Conservation (phyloP, 2,797 vertebrate species). For the Peromyscus attwateri region DNA sequence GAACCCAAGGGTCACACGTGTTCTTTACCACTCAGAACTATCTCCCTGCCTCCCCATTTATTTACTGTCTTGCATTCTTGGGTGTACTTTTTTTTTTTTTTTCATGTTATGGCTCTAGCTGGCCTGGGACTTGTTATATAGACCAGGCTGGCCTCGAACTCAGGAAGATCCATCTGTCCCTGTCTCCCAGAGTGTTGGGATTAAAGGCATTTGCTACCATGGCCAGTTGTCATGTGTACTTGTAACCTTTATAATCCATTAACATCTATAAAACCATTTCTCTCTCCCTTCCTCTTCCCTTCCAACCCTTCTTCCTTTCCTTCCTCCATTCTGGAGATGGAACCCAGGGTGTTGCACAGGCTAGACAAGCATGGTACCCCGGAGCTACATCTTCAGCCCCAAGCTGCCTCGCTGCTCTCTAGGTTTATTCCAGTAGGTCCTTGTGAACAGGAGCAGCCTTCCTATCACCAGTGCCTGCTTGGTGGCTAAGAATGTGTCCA, state of each 20-base stretch:
- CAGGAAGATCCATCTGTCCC: neutral
- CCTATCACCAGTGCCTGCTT: neutral
- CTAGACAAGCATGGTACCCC: neutral
- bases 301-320: neutral
- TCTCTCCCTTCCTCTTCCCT: neutral
- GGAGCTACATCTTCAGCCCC: neutral
- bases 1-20: neutral
- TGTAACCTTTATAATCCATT: neutral
- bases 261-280: neutral
- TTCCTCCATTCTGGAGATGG: neutral
- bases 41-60: neutral
- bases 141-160: neutral
- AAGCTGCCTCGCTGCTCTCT: slow-evolving; percentile 2
- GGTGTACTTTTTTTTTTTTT: neutral
- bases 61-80: neutral
- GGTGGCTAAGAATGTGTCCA: neutral
- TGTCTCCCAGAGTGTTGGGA: neutral
- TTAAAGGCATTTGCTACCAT: neutral
- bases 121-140: neutral
- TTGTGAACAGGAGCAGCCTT: neutral
- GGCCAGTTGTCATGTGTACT: neutral
- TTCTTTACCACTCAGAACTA: neutral
- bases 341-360: neutral
- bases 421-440: slow-evolving; percentile 32
- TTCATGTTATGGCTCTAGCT: neutral